Evolutionary conservation across 2,113 vertebrate genomes (phyloP).

Genomic region (Ranitomeya variabilis): DNA sequence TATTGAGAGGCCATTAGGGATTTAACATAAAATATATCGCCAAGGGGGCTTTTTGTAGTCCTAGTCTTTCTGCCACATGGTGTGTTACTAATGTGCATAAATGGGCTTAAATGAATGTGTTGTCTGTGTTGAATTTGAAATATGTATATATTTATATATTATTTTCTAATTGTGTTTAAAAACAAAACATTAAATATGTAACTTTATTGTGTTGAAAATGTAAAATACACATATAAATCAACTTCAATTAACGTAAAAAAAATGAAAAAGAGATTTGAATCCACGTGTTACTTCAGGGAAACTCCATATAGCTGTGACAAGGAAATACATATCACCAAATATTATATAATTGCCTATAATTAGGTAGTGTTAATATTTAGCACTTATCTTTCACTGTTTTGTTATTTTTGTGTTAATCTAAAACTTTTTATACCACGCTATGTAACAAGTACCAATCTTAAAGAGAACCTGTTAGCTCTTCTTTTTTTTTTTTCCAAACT

Average conservation of each 20-base stretch:
- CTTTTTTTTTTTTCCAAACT: too few species aligned
- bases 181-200: slow-evolving; percentile 94
- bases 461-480: too few species aligned
- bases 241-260: slow-evolving; percentile 90
- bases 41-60: slow-evolving; percentile 95
- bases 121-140: slow-evolving; percentile 99
- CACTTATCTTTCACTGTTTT: not conserved
- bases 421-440: not conserved
- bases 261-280: slow-evolving; percentile 64
- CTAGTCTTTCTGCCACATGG: slow-evolving; percentile 96
- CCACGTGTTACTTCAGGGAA: not conserved
- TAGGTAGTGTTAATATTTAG: not conserved
- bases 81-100: slow-evolving; percentile 99
- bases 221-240: slow-evolving; percentile 95
- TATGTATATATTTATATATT: slow-evolving; percentile 99
- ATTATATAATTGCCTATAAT: not conserved
- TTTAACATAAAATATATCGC: slow-evolving; percentile 99
- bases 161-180: slow-evolving; percentile 99
- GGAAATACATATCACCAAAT: not conserved
- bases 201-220: slow-evolving; percentile 86
- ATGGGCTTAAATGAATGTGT: slow-evolving; percentile 98
- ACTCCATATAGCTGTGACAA: not conserved
- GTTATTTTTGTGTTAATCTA: not conserved
- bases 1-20: slow-evolving; percentile 97
- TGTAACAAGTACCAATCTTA: too few species aligned